Base-by-base conservation (phyloP, 1,140 invertebrate species). In the Trichoplusia ni region DNA sequence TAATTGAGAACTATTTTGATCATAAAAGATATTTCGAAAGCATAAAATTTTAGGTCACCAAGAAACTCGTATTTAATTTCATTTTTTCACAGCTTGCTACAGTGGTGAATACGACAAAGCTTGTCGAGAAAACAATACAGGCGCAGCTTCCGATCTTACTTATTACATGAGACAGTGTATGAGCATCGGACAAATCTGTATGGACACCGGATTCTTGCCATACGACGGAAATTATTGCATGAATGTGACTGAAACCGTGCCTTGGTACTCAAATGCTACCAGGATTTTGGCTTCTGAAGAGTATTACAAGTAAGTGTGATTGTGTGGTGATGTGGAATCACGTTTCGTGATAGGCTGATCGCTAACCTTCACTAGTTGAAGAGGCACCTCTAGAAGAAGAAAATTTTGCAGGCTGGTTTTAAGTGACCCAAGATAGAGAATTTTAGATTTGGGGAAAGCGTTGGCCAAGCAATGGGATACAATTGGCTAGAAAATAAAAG, bases 271-370 rank as follows among this genome's bases (percentile, higher is more conserved):
- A 0, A 82, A 91, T 5, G 78, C 91, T 7, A 86, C 73, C 0
- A 83, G 92, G 2, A 61, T 75, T 2, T 63, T 93, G 7, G 92
- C 92, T 7, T 89, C 92, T 2, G 92, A 93, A 67, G 92, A 93
- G 75, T 94, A 93, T 77, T 94, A 91, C 69, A 92, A 90, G 92
- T 93, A 79, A 86, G 91, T 19, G 0, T 21, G 3, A 42, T 35
- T 18, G 6, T 9, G 7, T 11, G 9, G 13, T 47, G 4, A 23
- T 2, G 13, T 21, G 4, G 0, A 79, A 56, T 27, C 21, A 25
- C 31, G 16, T n/a, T 9, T 58, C 4, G 11, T 21, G 1, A 37
- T 8, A 53, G 25, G 1, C 11, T 5, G 11, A 23, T 53, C 18
- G n/a, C n/a, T n/a, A n/a, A n/a, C n/a, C n/a, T n/a, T n/a, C 1